phyloP scores from a whole-genome alignment of 2,888 invertebrate species.

The Ennomos erosarius region DNA sequence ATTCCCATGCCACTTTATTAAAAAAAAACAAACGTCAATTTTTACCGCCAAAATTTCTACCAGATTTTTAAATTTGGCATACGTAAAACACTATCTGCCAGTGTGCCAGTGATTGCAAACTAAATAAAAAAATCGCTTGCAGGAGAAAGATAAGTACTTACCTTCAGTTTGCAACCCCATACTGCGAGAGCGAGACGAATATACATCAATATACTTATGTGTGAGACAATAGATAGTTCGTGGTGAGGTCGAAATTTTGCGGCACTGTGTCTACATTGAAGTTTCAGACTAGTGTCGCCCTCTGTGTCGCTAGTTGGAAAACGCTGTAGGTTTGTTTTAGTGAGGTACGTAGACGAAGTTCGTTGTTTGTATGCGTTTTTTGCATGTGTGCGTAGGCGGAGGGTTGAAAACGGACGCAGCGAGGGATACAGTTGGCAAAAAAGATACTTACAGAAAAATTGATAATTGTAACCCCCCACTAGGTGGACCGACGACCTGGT shows the following conservation, averaged over 20 bases:
- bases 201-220: constrained; percentile 52
- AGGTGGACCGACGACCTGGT: too few species aligned
- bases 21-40: constrained; percentile 23
- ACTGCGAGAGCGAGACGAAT: constrained; percentile 38
- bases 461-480: too few species aligned
- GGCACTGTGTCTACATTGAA: constrained; percentile 12
- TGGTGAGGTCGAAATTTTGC: constrained; percentile 46
- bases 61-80: constrained; percentile 9
- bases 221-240: constrained; percentile 51
- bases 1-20: constrained; percentile 21
- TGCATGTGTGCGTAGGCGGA: constrained; percentile 45
- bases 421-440: constrained; percentile 56
- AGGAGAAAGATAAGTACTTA: constrained; percentile 33
- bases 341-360: constrained; percentile 42
- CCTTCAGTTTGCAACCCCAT: constrained; percentile 30
- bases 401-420: constrained; percentile 77
- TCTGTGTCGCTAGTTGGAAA: constrained; percentile 56
- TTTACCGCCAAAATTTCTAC: constrained; percentile 20
- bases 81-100: background rate
- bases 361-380: constrained; percentile 30
- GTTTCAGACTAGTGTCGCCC: constrained; percentile 42
- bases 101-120: constrained; percentile 16
- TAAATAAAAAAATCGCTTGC: constrained; percentile 47
- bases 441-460: too few species aligned
- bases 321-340: constrained; percentile 30